Evolutionary conservation across 2,888 invertebrate genomes (phyloP).

Genomic region (Nemapogon koenigi): DNA sequence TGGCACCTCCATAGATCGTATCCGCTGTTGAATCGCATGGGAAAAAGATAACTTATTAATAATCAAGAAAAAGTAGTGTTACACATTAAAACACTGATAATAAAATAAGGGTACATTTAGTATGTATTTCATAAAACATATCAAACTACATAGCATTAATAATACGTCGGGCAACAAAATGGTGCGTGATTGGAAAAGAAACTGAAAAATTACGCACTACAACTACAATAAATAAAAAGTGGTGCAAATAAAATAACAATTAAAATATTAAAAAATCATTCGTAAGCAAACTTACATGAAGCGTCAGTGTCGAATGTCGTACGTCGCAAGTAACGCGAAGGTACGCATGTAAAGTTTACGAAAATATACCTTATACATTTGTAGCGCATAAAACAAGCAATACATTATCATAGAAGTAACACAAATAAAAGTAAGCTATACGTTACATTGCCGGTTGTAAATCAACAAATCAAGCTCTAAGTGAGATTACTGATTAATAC

Average conservation of each 20-base stretch:
- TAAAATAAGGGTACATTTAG: no score
- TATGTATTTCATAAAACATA: no score
- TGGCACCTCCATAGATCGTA: conserved; percentile 76
- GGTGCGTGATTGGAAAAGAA: conserved; percentile 49
- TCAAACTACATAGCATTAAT: no score
- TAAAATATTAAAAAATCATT: conserved; percentile 26
- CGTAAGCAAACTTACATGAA: conserved; percentile 56
- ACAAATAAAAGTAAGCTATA: background rate
- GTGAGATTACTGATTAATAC: no score
- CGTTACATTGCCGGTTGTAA: no score
- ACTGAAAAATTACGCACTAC: conserved; percentile 37
- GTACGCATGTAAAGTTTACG: conserved; percentile 55
- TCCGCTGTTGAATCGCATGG: conserved; percentile 67
- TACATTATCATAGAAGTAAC: conserved; percentile 9
- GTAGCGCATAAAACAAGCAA: conserved; percentile 40
- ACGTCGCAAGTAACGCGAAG: conserved; percentile 35
- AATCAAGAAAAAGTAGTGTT: no score
- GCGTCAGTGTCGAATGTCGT: conserved; percentile 41
- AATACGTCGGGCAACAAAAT: conserved; percentile 27
- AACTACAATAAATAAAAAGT: conserved; percentile 33
- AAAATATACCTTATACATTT: conserved; percentile 47
- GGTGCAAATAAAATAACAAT: conserved; percentile 39
- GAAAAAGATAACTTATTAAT: conserved; percentile 34
- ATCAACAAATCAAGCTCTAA: no score
- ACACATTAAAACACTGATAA: no score